phyloP scores from a whole-genome alignment of 2,113 vertebrate species.

The Peromyscus polionotus region DNA sequence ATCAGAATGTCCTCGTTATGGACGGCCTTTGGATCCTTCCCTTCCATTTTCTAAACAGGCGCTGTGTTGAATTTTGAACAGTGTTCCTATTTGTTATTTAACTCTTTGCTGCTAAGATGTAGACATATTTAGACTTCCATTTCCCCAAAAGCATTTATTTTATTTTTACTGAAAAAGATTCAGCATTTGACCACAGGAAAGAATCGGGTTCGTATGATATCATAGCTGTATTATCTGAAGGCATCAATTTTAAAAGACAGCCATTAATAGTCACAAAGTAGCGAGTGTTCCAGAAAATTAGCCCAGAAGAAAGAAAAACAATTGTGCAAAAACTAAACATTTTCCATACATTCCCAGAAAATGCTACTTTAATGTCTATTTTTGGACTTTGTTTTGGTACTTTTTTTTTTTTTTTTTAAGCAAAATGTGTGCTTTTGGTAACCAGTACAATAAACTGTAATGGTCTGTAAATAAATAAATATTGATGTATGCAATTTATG shows the following conservation, averaged over 20 bases:
- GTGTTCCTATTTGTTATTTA: conserved; percentile 76
- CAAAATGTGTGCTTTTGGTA: conserved; percentile 88
- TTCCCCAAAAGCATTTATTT: conserved; percentile 6
- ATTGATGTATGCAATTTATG: conserved; percentile 84
- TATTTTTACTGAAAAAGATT: neutral
- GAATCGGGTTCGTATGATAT: conserved; percentile 52
- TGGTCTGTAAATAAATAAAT: conserved; percentile 90
- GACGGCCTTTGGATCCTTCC: conserved; percentile 20
- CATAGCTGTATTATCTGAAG: conserved; percentile 60
- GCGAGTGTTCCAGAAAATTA: conserved; percentile 68
- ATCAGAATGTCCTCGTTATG: conserved; percentile 59
- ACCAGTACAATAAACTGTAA: conserved; percentile 90
- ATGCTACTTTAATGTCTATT: conserved; percentile 78
- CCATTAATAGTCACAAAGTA: conserved; percentile 75
- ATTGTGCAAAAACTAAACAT: conserved; percentile 68
- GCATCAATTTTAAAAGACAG: conserved; percentile 45
- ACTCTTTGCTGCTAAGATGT: conserved; percentile 72
- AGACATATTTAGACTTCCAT: conserved; percentile 40
- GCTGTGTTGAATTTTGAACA: conserved; percentile 69
- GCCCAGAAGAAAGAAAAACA: conserved; percentile 26
- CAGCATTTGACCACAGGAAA: conserved; percentile 28
- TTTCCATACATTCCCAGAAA: conserved; percentile 64
- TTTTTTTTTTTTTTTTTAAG: conserved; percentile 55
- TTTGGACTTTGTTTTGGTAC: conserved; percentile 84
- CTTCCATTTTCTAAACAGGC: conserved; percentile 59